Percentiles rank a stretch among this genome's conserved stretches.
phyloP scores from a whole-genome alignment of 2,113 vertebrate species.

The Dipodomys merriami region DNA sequence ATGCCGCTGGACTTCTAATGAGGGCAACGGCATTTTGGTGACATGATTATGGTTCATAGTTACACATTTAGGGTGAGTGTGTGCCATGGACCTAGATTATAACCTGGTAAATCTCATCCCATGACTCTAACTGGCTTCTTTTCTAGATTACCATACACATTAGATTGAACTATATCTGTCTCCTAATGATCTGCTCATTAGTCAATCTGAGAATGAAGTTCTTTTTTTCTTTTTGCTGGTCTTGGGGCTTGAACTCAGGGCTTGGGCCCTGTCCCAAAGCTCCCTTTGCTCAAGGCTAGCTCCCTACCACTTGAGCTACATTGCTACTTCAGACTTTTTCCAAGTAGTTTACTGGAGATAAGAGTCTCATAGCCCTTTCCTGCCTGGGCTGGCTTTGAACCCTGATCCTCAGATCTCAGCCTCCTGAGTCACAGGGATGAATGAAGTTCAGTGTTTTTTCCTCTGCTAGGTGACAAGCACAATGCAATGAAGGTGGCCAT shows the following conservation, averaged over 20 bases:
- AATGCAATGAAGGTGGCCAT: neutral
- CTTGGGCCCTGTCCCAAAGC: too few species aligned
- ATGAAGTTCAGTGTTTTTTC: neutral
- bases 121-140: neutral
- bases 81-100: neutral
- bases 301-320: too few species aligned
- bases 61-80: neutral
- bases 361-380: too few species aligned
- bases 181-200: neutral
- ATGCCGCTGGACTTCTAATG: constrained; percentile 1
- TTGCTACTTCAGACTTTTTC: too few species aligned
- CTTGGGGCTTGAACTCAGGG: too few species aligned
- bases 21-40: constrained; percentile 12
- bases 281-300: too few species aligned
- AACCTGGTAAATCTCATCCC: neutral
- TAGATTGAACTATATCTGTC: neutral
- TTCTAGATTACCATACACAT: neutral
- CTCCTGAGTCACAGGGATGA: too few species aligned
- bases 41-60: neutral
- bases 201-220: neutral
- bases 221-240: too few species aligned
- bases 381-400: too few species aligned
- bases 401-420: too few species aligned
- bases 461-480: neutral
- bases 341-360: too few species aligned